Evolutionary conservation across 2,888 invertebrate species (phyloP).

Genomic region (Antheraea assamensis): DNA sequence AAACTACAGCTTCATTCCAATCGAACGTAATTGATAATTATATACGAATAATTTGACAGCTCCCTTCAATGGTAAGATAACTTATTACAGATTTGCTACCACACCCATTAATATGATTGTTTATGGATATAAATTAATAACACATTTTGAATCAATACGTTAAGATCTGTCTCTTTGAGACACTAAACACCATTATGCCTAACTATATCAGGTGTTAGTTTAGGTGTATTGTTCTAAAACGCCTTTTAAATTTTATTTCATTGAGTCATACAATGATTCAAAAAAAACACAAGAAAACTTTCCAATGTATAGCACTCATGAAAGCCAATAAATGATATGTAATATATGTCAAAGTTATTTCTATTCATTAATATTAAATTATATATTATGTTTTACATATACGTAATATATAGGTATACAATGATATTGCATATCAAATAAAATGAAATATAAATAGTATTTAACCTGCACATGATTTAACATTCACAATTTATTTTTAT

Average conservation of each 20-base stretch:
- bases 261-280: not conserved
- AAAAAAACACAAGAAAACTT: not conserved
- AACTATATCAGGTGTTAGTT: not conserved
- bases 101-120: not conserved
- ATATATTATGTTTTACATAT: no score
- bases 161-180: not conserved
- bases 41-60: not conserved
- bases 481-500: no score
- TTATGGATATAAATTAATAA: no score
- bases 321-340: not conserved
- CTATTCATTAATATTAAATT: no score
- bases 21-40: not conserved
- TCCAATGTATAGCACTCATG: not conserved
- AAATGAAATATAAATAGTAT: no score
- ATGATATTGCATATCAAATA: no score
- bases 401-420: no score
- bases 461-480: no score
- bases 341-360: not conserved
- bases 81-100: not conserved
- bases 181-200: not conserved
- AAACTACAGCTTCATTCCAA: not conserved
- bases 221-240: not conserved
- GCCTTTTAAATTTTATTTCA: not conserved
- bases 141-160: no score
- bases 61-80: not conserved